Evolutionary conservation across 2,797 vertebrate genomes (phyloP), one percentile per base, ranked within the genome.

Genomic region (Lithobates pipiens): DNA sequence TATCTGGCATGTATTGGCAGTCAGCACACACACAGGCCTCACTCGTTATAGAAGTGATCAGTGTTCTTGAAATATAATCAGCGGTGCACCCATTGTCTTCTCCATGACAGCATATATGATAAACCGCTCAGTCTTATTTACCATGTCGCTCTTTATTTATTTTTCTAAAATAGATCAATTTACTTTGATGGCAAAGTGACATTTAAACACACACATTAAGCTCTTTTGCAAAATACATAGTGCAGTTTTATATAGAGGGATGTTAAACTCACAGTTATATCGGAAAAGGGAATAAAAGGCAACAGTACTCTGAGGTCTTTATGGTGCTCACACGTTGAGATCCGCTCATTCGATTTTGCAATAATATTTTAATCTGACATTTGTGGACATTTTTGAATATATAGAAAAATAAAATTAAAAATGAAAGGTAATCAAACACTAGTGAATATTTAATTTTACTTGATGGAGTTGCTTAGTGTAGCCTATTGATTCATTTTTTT

Each of bases 1-100:
- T 88, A 68, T 85, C 83, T 39, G 68, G 80, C 73, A 88, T 89
- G 84, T 86, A 88, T 85, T 87, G 89, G 82, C 75, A 88, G 81
- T 90, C 87, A 77, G 83, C 63, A 57, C 77, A 71, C 77, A 71
- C 69, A 63, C 83, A 84, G 23, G 50, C 85, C 75, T 78, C 54
- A 86, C 84, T 90, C 82, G 80, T 87, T 88, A 46, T 80, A 76
- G 27, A 88, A 85, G 71, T 80, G 88, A 88, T 86, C 85, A 65
- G 72, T 70, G 86, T 76, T 85, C 50, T 36, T 63, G 16, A 23
- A 83, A 25, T 85, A 36, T 87, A 87, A 82, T 44, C 54, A 81
- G 82, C 71, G 83, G 75, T 32, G 67, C 44, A 50, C 63, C 82
- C 63, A 76, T 84, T 89, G 82, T 84, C 44, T 77, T 54, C 61